Base-by-base conservation (phyloP, 2,797 vertebrate genomes). In the Myoxocephalus aenaeus region DNA sequence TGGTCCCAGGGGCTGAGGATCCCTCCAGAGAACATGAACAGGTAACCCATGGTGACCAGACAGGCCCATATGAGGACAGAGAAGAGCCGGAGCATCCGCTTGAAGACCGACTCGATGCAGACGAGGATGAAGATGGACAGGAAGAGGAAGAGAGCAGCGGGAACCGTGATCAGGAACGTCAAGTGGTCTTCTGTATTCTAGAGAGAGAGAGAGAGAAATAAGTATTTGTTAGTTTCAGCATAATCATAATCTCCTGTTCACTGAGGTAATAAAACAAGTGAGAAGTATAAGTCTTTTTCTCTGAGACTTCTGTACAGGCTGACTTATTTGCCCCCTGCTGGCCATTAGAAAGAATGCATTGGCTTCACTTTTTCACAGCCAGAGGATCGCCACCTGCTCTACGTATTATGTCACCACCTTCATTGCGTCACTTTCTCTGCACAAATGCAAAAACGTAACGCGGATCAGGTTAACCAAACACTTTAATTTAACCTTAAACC, bases 11-110 rank as follows among this genome's bases (percentile, higher is more conserved):
- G 96, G 89, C 96, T 98, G 90, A 99, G 95, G 73, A 96, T 96
- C 71, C 97, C 97, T 86, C 97, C 98, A 0, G 97, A 98, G 90
- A 98, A 98, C 97, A 99, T 98, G 90, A 99, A 99, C 85, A 99
- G 93, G 94, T 98, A 99, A 89, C 96, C 98, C 97, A 99, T 98
- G 93, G 97, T 96, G 90, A 99, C 96, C 72, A 99, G 96, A 71
- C 97, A 97, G n/a, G 96, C 96, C 97, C 98, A 99, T 88, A 99
- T 97, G 58, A 99, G 96, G 86, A 99, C 86, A 0, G 98, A 99
- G 94, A 99, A 99, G 79, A 99, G 75, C 25, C 96, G 96, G 32
- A 99, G 96, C 84, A 99, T 96, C 93, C 97, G 97, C 94, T 97
- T 98, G 92, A 99, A 99, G 78, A 99, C 91, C 0, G 98, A 96